Conservation (phyloP, 2,888 invertebrate species). For the Melinaea marsaeus region DNA sequence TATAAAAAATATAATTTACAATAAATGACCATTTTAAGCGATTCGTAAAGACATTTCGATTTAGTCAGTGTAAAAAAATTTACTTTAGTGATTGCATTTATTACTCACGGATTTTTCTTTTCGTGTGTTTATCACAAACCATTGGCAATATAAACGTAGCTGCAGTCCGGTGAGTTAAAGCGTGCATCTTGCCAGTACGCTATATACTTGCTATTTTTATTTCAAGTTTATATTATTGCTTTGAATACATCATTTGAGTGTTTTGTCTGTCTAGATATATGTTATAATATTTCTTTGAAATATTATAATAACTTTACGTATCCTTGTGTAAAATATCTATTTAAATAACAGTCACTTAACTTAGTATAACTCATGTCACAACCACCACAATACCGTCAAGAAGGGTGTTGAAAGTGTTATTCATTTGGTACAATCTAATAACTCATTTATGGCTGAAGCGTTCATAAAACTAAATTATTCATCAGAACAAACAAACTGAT, state of each 20-base stretch:
- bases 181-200: conserved; percentile 62
- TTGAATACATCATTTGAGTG: neutral
- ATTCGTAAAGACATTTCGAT: too few relatives aligned
- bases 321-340: neutral
- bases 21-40: too few relatives aligned
- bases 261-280: too few relatives aligned
- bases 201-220: conserved; percentile 50
- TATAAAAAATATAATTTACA: too few relatives aligned
- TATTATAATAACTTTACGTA: too few relatives aligned
- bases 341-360: neutral
- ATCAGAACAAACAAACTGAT: conserved; percentile 7
- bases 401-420: neutral
- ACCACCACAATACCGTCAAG: neutral
- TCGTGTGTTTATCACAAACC: conserved; percentile 42
- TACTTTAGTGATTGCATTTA: neutral
- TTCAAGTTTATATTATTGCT: conserved; percentile 40
- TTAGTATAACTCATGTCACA: neutral
- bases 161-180: conserved; percentile 58
- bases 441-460: conserved; percentile 4
- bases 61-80: neutral
- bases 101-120: neutral
- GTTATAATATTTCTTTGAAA: too few relatives aligned
- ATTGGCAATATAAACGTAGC: conserved; percentile 57
- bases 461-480: conserved; percentile 29
- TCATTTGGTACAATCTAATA: conserved; percentile 3